Base-by-base conservation (phyloP, 2,113 vertebrate species). In the Rhegmatorhina hoffmannsi region DNA sequence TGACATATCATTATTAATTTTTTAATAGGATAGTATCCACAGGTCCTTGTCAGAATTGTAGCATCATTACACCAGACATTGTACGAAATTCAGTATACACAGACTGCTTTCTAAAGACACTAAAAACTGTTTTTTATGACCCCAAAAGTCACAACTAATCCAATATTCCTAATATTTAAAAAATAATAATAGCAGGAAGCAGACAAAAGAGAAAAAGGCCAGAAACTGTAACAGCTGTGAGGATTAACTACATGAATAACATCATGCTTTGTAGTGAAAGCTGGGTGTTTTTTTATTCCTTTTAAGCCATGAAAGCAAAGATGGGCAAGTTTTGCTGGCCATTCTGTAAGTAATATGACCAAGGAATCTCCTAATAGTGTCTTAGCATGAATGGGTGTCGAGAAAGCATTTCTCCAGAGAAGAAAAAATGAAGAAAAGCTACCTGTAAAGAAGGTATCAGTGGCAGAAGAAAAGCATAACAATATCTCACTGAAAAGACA, bases 1-100 rank as follows among this genome's bases (percentile, higher is more conserved):
- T 95, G 85, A 93, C 76, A 94, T 87, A 90, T 56, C 46, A 34
- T 88, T 94, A 93, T 93, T 94, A 95, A 93, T 94, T 97, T 97
- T 97, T 95, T 92, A 96, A 96, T 86, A 95, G 67, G 47, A 83
- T 55, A 74, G 59, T 11, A 17, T 95, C 94, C 85, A 95, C 72
- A 49, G 85, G 82, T 85, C 56, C 64, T 56, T 44, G 68, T 82
- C 59, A 88, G 64, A 92, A 90, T 28, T 40, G 63, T 24, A 53
- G 38, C 33, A 73, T 85, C 47, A 60, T 67, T 85, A 70, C n/a
- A 79, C 34, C 26, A 68, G 44, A 58, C 80, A 75, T 11, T 33
- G 31, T 53, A 88, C 8, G 66, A 91, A 87, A 59, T 80, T 89
- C 75, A 85, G 66, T 82, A 84, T 33, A 66, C 36, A 60, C 0